These are phyloP conservation scores for Stichodactyla mertensii DNA, from an alignment of 64 coral and sea anemone genomes.

Conservation along the genomic window DNA sequence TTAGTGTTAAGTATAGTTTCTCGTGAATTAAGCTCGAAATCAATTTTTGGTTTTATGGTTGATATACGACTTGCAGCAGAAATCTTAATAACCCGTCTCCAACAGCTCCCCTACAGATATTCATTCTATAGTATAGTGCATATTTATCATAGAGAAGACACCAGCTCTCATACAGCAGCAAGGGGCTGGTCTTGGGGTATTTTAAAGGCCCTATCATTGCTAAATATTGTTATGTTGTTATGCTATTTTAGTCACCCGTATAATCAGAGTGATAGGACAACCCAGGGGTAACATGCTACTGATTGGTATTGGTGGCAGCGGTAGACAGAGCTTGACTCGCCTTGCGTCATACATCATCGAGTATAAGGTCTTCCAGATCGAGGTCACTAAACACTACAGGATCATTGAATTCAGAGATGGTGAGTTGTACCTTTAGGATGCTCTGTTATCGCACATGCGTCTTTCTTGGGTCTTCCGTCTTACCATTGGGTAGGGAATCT, in stretches of 20 bases:
- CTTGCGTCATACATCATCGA: conserved; percentile 89
- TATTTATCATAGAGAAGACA: too few species aligned
- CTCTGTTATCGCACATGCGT: too few species aligned
- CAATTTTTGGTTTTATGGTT: too few species aligned
- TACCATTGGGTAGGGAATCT: too few species aligned
- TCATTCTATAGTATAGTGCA: too few species aligned
- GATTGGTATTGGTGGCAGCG: conserved; percentile 97
- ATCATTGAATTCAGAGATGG: conserved; percentile 92
- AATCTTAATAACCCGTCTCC: too few species aligned
- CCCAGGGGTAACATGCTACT: conserved; percentile 97
- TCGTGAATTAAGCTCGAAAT: too few species aligned
- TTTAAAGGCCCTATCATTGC: neutral
- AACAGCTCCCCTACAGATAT: too few species aligned
- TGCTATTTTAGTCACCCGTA: conserved; percentile 64
- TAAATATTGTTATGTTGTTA: neutral
- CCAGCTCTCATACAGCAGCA: neutral
- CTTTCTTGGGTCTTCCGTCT: too few species aligned
- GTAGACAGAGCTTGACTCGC: conserved; percentile 81
- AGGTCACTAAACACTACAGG: conserved; percentile 98
- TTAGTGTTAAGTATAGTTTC: too few species aligned
- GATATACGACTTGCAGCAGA: too few species aligned
- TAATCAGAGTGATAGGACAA: conserved; percentile 91
- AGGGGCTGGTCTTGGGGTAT: too few species aligned
- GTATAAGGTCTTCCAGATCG: conserved; percentile 99
- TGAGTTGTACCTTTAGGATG: conserved; percentile 19